phyloP scores from a whole-genome alignment of 2,797 vertebrate genomes.

The Podargus strigoides region DNA sequence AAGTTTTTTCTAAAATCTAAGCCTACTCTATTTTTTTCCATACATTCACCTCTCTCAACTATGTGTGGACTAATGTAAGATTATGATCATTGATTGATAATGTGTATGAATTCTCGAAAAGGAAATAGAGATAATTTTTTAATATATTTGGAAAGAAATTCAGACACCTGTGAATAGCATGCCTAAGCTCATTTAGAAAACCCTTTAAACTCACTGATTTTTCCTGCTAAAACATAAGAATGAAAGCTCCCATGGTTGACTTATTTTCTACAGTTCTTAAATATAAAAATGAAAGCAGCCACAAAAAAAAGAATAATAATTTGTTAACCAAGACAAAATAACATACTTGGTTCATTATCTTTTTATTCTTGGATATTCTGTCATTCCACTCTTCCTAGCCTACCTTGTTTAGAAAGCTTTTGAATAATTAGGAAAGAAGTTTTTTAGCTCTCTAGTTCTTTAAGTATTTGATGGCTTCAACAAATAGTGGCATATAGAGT shows the following conservation, averaged over 20 bases:
- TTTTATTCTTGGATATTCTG: not conserved
- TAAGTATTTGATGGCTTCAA: not conserved
- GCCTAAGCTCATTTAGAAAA: not conserved
- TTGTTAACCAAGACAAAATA: not conserved
- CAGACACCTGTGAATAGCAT: not conserved
- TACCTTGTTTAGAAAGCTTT: not conserved
- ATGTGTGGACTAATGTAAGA: not conserved
- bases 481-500: not conserved
- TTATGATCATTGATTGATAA: not conserved
- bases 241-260: not conserved
- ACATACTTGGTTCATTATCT: not conserved
- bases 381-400: not conserved
- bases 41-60: not conserved
- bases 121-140: not conserved
- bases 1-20: not conserved
- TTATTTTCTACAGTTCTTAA: not conserved
- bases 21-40: not conserved
- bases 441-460: not conserved
- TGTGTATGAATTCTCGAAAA: not conserved
- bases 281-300: not conserved
- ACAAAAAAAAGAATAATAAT: not conserved
- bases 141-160: not conserved
- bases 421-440: not conserved
- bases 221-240: not conserved
- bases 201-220: not conserved